phyloP scores from a whole-genome alignment of 2,113 vertebrate genomes.

The Hypocryptadius cinnamomeus region DNA sequence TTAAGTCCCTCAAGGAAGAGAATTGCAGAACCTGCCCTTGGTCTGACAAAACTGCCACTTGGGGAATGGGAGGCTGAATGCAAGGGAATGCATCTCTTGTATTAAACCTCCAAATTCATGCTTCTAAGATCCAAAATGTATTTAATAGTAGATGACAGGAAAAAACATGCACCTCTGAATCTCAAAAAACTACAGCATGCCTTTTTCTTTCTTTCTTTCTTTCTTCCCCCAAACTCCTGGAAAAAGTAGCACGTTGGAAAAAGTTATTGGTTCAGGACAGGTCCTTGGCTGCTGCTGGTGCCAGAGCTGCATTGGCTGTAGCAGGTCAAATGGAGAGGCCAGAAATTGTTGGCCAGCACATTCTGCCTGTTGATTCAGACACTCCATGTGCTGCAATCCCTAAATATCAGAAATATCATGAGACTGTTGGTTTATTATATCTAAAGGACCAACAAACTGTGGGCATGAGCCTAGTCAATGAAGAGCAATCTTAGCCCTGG shows the following conservation, averaged over 20 bases:
- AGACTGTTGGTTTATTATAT: not conserved
- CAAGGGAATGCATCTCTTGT: not conserved
- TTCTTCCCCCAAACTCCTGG: not conserved
- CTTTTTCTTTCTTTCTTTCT: not conserved
- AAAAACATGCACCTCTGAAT: not conserved
- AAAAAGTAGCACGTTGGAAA: not conserved
- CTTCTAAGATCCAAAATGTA: not conserved
- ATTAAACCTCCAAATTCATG: not conserved
- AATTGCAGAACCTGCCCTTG: not conserved
- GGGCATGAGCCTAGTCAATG: not conserved
- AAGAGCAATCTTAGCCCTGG: not conserved
- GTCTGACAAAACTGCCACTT: not conserved
- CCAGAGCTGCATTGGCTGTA: not conserved
- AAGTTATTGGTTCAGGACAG: not conserved
- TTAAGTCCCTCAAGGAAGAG: not conserved
- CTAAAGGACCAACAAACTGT: not conserved
- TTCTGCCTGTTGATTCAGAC: not conserved
- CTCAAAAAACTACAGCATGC: not conserved
- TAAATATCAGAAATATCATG: not conserved
- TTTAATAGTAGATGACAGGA: not conserved
- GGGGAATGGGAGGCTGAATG: not conserved
- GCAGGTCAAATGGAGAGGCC: conserved; percentile 4
- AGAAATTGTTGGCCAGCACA: not conserved
- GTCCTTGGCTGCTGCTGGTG: conserved; percentile 10
- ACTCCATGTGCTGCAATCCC: not conserved